Conservation (phyloP, 2,888 invertebrate genomes). For the Argynnis bischoffii region DNA sequence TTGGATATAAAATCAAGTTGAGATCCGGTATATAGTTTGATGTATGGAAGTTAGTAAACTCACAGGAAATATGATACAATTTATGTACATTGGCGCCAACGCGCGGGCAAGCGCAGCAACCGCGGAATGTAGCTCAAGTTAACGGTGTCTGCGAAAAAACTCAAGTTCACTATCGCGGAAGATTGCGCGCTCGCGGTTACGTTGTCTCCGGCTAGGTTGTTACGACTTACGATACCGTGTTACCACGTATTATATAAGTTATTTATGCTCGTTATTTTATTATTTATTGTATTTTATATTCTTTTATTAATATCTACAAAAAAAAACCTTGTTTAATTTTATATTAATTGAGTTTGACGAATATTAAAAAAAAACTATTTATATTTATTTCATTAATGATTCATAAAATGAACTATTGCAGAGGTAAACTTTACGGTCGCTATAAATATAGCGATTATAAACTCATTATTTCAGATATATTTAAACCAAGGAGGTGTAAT, state of each 20-base stretch:
- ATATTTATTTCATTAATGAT: no score
- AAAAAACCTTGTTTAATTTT: no score
- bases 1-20: conserved; percentile 10
- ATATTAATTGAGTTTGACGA: no score
- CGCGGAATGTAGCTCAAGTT: conserved; percentile 79
- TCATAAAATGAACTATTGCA: no score
- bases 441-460: no score
- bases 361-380: no score
- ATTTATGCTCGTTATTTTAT: conserved; percentile 7
- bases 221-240: conserved; percentile 50
- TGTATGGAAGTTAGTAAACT: conserved; percentile 10
- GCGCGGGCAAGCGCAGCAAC: conserved; percentile 59
- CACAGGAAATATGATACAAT: conserved; percentile 30
- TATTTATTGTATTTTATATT: conserved; percentile 9
- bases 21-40: conserved; percentile 8
- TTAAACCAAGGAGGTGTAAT: no score
- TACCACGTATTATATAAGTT: conserved; percentile 52
- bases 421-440: no score
- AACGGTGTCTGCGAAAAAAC: conserved; percentile 73
- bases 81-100: conserved; percentile 58
- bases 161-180: conserved; percentile 82
- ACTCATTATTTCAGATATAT: no score
- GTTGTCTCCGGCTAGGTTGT: conserved; percentile 62
- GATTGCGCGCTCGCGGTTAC: conserved; percentile 78
- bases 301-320: not conserved